Base-by-base conservation (phyloP, 2,797 vertebrate genomes). In the Octomys mimax region DNA sequence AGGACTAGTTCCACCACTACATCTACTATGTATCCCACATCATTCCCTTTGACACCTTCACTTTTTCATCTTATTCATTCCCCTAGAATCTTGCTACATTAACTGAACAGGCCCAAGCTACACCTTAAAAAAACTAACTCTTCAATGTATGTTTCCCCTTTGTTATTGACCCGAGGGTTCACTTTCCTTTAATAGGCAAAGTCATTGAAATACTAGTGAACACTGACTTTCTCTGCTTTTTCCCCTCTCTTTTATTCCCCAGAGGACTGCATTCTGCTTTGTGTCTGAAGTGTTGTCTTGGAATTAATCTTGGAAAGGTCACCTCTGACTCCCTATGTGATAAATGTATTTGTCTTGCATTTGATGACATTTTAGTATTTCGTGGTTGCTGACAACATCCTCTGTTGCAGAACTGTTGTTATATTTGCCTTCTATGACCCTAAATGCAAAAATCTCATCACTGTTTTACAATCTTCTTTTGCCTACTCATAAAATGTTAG, bases 311-410 rank as follows among this genome's bases (percentile, higher is more conserved):
- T 66, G 59, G 52, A 49, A 94, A 96, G 54, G 42, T 91, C 31
- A 87, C 26, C 57, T 33, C 14, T 87, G 62, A 80, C 57, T 79
- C 93, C 42, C 49, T 95, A 64, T 31, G 61, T 81, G 31, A 79
- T 71, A 81, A 6, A 70, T 68, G 33, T 22, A 79, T 89, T 91
- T 92, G 18, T 75, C 39, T 73, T 42, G 42, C 80, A 88, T 73
- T 82, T 90, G 49, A 82, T 85, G 33, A 77, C 36, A 91, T 94
- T 81, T 70, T 33, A 96, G 68, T 73, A 59, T 59, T 90, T 89
- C 26, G 33, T 96, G 31, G 9, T 81, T 90, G 73, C 52, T 83
- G 79, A 78, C 77, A 61, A 52, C 22, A 22, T 77, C 52, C 12
- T 39, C 46, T 11, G 0, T 89, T 61, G 49, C 28, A 82, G n/a